These are phyloP conservation scores for Hoplodrina ambigua DNA, from an alignment of 2,888 invertebrate genomes.

Conservation along the genomic window DNA sequence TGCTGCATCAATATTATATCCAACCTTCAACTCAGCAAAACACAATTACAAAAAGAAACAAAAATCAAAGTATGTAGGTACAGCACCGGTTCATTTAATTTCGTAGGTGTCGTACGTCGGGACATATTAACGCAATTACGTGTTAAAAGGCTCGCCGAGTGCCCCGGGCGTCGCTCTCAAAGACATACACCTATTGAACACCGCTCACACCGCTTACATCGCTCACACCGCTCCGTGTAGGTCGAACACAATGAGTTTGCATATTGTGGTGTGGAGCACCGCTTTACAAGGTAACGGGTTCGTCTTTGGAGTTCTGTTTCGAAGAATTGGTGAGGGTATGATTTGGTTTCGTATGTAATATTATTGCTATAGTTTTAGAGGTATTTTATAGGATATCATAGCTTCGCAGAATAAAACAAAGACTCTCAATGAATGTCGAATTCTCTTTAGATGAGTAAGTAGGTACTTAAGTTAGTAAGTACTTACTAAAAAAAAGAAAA, in stretches of 20 bases:
- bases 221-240: slow-evolving; percentile 47
- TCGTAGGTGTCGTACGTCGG: slow-evolving; percentile 81
- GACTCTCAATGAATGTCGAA: too few relatives aligned
- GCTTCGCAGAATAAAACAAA: too few relatives aligned
- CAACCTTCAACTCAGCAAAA: slow-evolving; percentile 15
- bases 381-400: too few relatives aligned
- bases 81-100: slow-evolving; percentile 76
- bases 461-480: too few relatives aligned
- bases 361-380: too few relatives aligned
- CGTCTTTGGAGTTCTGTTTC: slow-evolving; percentile 27
- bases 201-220: slow-evolving; percentile 36
- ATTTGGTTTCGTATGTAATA: not conserved
- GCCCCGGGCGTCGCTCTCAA: slow-evolving; percentile 80
- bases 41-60: slow-evolving; percentile 59
- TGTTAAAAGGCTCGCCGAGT: slow-evolving; percentile 85
- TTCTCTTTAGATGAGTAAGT: too few relatives aligned
- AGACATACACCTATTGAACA: slow-evolving; percentile 73
- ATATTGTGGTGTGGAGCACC: slow-evolving; percentile 46
- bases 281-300: slow-evolving; percentile 26
- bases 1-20: slow-evolving; percentile 5
- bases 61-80: slow-evolving; percentile 57
- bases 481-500: too few relatives aligned
- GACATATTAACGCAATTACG: slow-evolving; percentile 87
- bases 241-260: slow-evolving; percentile 62
- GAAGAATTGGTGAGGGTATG: slow-evolving; percentile 7